Conservation (phyloP, 2,113 vertebrate genomes). For the Geococcyx californianus region DNA sequence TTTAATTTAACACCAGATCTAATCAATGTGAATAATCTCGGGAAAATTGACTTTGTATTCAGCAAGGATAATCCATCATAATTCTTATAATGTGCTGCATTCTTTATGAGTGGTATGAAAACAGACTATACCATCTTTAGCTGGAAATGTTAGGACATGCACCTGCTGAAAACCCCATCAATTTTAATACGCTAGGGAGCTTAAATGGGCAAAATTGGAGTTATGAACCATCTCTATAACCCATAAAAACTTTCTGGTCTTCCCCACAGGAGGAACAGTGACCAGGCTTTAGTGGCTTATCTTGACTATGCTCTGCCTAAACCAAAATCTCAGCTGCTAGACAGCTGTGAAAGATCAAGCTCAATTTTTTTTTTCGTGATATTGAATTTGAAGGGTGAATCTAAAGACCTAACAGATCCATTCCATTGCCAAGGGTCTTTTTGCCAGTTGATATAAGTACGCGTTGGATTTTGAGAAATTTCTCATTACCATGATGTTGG, state of each 20-base stretch:
- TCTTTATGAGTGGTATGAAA: not conserved
- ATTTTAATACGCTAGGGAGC: not conserved
- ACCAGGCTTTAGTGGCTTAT: not conserved
- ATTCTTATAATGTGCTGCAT: not conserved
- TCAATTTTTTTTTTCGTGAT: not conserved
- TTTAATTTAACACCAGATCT: not conserved
- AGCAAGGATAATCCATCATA: not conserved
- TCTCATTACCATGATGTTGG: slow-evolving; percentile 20
- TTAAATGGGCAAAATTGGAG: not conserved
- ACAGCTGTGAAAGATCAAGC: slow-evolving; percentile 48
- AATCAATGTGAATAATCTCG: not conserved
- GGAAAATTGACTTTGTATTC: not conserved
- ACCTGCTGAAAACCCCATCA: not conserved
- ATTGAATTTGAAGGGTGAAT: slow-evolving; percentile 38
- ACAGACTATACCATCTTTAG: not conserved
- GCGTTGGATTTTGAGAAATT: slow-evolving; percentile 25
- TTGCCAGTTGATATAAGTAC: slow-evolving; percentile 18
- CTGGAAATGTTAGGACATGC: not conserved
- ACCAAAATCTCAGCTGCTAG: slow-evolving; percentile 30
- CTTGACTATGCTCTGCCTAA: not conserved
- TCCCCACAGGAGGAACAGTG: not conserved
- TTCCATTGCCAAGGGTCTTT: slow-evolving; percentile 14
- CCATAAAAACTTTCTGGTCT: not conserved
- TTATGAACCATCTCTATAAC: not conserved
- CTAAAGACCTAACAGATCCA: slow-evolving; percentile 13